Percentiles rank a stretch among this genome's conserved stretches.
phyloP scores from a whole-genome alignment of 2,888 invertebrate species.

The Papilio elwesi region DNA sequence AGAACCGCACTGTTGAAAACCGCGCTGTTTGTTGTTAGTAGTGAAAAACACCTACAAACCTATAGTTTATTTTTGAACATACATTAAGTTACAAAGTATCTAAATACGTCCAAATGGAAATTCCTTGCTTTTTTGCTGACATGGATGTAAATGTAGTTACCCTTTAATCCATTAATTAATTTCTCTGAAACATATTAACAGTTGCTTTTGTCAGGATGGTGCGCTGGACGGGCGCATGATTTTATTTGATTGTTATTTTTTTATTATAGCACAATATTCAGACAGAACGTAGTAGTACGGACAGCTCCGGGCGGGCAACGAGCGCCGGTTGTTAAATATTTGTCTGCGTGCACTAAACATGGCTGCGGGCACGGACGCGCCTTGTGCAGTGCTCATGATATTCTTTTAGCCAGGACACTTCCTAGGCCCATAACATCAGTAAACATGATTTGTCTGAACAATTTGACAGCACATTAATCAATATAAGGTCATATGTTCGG shows the following conservation, averaged over 20 bases:
- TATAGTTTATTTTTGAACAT: too few species aligned
- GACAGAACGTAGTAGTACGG: conserved; percentile 26
- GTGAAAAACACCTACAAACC: too few species aligned
- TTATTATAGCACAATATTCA: conserved; percentile 34
- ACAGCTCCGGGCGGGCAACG: conserved; percentile 30
- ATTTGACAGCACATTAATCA: too few species aligned
- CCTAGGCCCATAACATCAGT: too few species aligned
- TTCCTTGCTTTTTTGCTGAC: background rate
- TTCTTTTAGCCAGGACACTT: background rate
- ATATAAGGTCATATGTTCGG: too few species aligned
- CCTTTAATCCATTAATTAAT: too few species aligned
- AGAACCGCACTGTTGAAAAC: too few species aligned
- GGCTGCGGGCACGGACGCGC: conserved; percentile 43
- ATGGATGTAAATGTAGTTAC: too few species aligned
- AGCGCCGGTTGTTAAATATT: conserved; percentile 60
- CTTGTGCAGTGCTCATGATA: conserved; percentile 39
- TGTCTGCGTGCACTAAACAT: conserved; percentile 56
- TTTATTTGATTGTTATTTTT: conserved; percentile 16
- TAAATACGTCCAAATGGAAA: background rate
- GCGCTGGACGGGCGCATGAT: background rate
- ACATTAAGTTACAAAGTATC: too few species aligned
- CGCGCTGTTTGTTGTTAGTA: too few species aligned
- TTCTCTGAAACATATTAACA: background rate
- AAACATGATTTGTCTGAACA: too few species aligned
- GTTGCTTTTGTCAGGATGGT: background rate